Evolutionary conservation across 1,140 invertebrate genomes (phyloP).

Genomic region (Eumeta japonica): DNA sequence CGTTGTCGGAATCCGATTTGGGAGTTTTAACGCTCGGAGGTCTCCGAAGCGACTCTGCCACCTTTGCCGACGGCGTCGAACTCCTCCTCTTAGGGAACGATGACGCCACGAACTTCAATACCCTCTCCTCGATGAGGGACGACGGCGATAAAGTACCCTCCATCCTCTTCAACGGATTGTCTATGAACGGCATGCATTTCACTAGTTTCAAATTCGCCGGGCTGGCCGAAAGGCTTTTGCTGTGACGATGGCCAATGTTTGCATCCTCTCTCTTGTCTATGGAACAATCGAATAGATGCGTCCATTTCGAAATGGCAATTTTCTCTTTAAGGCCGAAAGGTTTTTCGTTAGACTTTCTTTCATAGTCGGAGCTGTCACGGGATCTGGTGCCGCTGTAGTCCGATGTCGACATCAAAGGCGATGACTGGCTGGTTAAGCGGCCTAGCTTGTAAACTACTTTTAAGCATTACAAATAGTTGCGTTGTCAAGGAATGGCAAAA

Average conservation of each 20-base stretch:
- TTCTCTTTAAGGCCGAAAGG: no score
- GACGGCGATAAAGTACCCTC: slow-evolving; percentile 12
- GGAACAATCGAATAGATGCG: no score
- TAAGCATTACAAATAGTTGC: no score
- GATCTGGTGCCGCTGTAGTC: no score
- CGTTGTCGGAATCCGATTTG: slow-evolving; percentile 39
- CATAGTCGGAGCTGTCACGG: no score
- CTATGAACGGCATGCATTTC: slow-evolving; percentile 23
- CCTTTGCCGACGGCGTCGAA: slow-evolving; percentile 32
- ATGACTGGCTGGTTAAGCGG: no score
- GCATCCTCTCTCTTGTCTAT: no score
- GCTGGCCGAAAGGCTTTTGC: slow-evolving; percentile 29
- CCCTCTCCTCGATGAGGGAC: slow-evolving; percentile 27
- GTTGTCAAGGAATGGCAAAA: no score
- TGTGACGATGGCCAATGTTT: no score
- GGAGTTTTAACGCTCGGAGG: slow-evolving; percentile 23
- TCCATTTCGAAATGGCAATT: no score
- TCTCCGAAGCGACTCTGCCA: slow-evolving; percentile 24
- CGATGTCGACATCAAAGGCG: slow-evolving; percentile 19
- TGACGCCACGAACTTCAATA: slow-evolving; percentile 22
- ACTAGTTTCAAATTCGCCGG: slow-evolving; percentile 19
- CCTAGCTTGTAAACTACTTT: no score
- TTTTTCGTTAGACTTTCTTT: no score
- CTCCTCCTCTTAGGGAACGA: slow-evolving; percentile 33
- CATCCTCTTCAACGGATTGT: slow-evolving; percentile 15